Conservation (phyloP, 2,797 vertebrate species). For the Syndactyla subalaris region DNA sequence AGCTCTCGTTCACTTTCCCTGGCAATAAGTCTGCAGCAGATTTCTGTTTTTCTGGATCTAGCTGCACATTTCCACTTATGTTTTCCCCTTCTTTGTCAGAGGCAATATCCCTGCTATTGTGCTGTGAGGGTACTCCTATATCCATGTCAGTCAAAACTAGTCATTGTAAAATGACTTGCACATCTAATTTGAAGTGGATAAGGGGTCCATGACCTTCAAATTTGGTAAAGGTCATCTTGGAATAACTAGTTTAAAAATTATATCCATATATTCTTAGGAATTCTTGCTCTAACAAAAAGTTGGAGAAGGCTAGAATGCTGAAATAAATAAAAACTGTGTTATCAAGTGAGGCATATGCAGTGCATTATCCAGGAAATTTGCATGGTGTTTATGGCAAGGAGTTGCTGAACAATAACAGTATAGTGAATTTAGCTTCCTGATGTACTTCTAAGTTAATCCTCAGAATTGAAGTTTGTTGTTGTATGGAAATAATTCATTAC, state of each 20-base stretch:
- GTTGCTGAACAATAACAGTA: background rate
- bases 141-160: background rate
- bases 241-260: background rate
- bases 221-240: background rate
- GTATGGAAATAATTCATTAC: background rate
- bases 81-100: background rate
- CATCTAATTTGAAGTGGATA: background rate
- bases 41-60: background rate
- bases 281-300: background rate
- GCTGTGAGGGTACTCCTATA: background rate
- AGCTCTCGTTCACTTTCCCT: background rate
- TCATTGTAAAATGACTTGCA: background rate
- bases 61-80: background rate
- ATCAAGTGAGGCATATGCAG: background rate
- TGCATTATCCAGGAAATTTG: background rate
- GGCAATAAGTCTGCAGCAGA: background rate
- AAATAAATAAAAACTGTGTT: background rate
- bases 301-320: background rate
- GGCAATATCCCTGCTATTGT: background rate
- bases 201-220: background rate
- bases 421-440: background rate
- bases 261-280: background rate
- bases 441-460: background rate
- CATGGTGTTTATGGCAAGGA: background rate
- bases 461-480: background rate